Conservation (phyloP, 1,140 invertebrate genomes). For the Ceratosolen solmsi region DNA sequence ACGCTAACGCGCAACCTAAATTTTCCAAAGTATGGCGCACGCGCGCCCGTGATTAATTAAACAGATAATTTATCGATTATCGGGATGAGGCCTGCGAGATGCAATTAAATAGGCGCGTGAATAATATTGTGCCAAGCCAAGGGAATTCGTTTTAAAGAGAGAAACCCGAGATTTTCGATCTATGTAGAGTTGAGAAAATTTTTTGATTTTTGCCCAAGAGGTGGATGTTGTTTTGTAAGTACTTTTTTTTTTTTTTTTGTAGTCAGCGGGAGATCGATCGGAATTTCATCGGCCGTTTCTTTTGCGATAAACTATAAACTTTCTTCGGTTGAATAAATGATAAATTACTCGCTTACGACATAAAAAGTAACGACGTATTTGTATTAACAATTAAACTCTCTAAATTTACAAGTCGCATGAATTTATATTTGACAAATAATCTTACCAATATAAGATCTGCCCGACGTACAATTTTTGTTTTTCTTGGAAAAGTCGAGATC, state of each 20-base stretch:
- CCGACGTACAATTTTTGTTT: too few relatives aligned
- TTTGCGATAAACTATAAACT: too few relatives aligned
- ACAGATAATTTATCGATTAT: slow-evolving; percentile 55
- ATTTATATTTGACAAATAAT: too few relatives aligned
- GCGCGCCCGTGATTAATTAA: slow-evolving; percentile 54
- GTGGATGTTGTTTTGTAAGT: too few relatives aligned
- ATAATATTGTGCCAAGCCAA: slow-evolving; percentile 30
- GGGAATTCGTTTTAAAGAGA: slow-evolving; percentile 20
- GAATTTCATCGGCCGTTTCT: background rate
- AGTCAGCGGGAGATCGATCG: slow-evolving; percentile 2
- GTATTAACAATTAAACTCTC: too few relatives aligned
- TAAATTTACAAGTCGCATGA: too few relatives aligned
- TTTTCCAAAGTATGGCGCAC: slow-evolving; percentile 26
- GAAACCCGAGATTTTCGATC: background rate
- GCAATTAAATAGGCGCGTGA: slow-evolving; percentile 43
- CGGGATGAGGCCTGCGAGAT: background rate
- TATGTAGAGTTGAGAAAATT: background rate
- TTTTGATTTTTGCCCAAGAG: background rate
- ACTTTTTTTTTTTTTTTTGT: background rate
- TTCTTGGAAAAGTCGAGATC: too few relatives aligned
- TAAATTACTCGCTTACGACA: too few relatives aligned
- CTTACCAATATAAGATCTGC: too few relatives aligned
- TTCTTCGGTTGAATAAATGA: too few relatives aligned
- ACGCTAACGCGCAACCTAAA: background rate
- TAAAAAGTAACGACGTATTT: too few relatives aligned